phyloP scores from a whole-genome alignment of 2,797 vertebrate species.

The Lycodopsis pacificus region DNA sequence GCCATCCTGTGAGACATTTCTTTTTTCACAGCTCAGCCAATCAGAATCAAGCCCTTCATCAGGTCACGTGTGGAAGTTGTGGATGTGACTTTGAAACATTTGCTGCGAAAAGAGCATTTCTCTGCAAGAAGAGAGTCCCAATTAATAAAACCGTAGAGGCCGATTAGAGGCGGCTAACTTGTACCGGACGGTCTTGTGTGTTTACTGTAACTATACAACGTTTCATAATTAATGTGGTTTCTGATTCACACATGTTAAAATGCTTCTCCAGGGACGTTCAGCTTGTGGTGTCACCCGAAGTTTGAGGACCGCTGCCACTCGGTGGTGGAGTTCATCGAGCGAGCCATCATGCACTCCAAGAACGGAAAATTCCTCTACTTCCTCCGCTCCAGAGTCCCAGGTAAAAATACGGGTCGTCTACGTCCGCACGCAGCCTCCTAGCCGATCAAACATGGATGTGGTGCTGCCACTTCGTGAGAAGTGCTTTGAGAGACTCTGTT shows the following conservation, averaged over 20 bases:
- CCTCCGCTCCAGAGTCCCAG: constrained; percentile 95
- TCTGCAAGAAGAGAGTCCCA: background rate
- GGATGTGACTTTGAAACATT: background rate
- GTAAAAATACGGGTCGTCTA: constrained; percentile 70
- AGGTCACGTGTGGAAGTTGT: background rate
- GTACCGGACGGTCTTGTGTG: background rate
- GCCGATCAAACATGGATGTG: constrained; percentile 47
- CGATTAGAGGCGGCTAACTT: background rate
- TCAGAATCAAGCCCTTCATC: background rate
- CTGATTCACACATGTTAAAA: constrained; percentile 24
- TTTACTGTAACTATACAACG: background rate
- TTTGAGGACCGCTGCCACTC: constrained; percentile 98
- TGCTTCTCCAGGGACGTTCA: constrained; percentile 74
- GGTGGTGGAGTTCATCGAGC: constrained; percentile 97
- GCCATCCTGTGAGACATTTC: no score
- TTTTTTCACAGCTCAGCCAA: no score
- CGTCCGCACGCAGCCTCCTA: background rate
- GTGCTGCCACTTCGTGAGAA: constrained; percentile 40
- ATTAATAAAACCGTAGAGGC: background rate
- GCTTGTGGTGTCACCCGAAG: constrained; percentile 82
- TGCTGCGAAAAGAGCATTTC: background rate
- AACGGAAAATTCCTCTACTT: constrained; percentile 98
- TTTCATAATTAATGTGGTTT: background rate
- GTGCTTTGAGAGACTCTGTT: constrained; percentile 4
- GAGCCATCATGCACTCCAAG: constrained; percentile 98